Evolutionary conservation across 2,888 invertebrate genomes (phyloP).

Genomic region (Parapristionchus giblindavisi): DNA sequence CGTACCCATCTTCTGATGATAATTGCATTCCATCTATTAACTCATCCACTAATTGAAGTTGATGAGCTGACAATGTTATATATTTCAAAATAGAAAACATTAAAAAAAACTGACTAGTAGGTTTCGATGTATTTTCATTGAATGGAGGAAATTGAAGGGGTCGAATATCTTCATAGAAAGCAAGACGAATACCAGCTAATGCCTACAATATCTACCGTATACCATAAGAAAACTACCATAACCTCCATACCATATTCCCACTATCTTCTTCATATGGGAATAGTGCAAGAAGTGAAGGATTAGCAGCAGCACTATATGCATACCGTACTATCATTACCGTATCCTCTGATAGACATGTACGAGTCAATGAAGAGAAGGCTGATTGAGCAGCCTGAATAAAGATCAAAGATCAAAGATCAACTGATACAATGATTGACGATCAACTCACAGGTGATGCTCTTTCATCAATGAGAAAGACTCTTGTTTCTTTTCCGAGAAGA

Average conservation of each 20-base stretch:
- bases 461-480: conserved; percentile 28
- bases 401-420: background rate
- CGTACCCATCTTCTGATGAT: conserved; percentile 17
- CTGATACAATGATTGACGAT: background rate
- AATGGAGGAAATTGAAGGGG: conserved; percentile 37
- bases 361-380: conserved; percentile 9
- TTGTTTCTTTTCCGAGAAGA: conserved; percentile 23
- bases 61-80: conserved; percentile 15
- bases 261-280: conserved; percentile 35
- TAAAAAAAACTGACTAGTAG: conserved; percentile 27
- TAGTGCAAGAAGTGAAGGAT: conserved; percentile 30
- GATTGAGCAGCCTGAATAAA: background rate
- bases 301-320: conserved; percentile 13
- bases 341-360: conserved; percentile 2
- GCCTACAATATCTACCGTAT: conserved; percentile 13
- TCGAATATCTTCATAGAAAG: conserved; percentile 38
- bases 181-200: conserved; percentile 32
- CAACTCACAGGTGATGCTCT: conserved; percentile 26
- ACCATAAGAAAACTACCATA: background rate
- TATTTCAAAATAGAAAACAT: background rate
- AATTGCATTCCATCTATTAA: conserved; percentile 37
- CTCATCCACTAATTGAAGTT: conserved; percentile 32
- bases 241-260: conserved; percentile 12
- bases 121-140: background rate
- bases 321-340: conserved; percentile 33